Evolutionary conservation across 23 tunicate genomes (phyloP).

Genomic region (Halocynthia roretzi): DNA sequence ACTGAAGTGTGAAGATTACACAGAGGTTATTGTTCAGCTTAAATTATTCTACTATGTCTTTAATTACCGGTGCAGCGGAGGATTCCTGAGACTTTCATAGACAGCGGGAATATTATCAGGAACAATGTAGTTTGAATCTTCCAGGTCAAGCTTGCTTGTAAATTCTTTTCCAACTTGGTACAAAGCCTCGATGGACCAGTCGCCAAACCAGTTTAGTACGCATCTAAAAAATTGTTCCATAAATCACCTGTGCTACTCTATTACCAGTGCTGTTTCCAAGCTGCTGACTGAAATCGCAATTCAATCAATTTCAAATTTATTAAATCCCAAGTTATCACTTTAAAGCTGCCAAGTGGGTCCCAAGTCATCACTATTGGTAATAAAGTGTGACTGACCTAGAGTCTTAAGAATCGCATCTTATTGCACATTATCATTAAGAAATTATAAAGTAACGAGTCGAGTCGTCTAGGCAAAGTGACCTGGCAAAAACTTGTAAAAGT

Average conservation of each 20-base stretch:
- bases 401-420: too few species aligned
- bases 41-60: neutral
- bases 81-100: constrained; percentile 40
- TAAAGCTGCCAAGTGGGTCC: too few species aligned
- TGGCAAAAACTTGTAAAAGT: neutral
- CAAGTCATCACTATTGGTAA: too few species aligned
- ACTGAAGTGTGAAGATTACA: neutral
- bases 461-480: neutral
- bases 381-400: too few species aligned
- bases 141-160: constrained; percentile 89
- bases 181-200: constrained; percentile 95
- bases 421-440: too few species aligned
- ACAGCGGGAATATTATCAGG: constrained; percentile 80
- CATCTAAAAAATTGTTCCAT: constrained; percentile 42
- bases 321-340: too few species aligned
- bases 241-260: too few species aligned
- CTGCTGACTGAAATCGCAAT: too few species aligned
- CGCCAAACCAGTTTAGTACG: constrained; percentile 98
- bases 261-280: too few species aligned
- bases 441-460: too few species aligned
- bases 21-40: neutral
- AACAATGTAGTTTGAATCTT: constrained; percentile 61
- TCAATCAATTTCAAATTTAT: too few species aligned
- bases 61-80: constrained; percentile 71
- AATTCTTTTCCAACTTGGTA: constrained; percentile 97